Base-by-base conservation (phyloP, 1,140 invertebrate species). In the Camponotus vicinus region DNA sequence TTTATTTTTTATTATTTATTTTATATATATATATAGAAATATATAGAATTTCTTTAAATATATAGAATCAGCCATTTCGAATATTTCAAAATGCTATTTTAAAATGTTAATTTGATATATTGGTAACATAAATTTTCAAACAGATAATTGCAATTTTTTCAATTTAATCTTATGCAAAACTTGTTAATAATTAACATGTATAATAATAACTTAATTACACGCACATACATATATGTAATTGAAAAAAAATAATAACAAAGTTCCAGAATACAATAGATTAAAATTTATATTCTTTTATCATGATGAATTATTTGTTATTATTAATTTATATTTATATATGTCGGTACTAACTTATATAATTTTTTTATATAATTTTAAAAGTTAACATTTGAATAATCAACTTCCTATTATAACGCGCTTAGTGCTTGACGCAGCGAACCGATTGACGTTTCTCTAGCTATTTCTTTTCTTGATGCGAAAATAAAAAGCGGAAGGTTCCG, bases 401-500 rank as follows among this genome's bases (percentile, higher is more conserved):
- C 52, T 52, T 52, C 4, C 21, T 11, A 49, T 57, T 70, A 15
- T 37, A 80, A 42, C 45, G 61, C 45, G 45, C 34, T 45, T 52
- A 21, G 7, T 45, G 27, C 8, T 67, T 52, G 15, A 55, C 40
- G 67, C 64, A 82, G 71, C 49, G 34, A 71, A 57, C 55, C 67
- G 78, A 71, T 73, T 66, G 79, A 64, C 67, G 52, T 61, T 75
- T 83, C 69, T 75, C 55, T 55, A 37, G 67, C 21, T 52, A 57
- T 67, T 45, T 75, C 49, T 73, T 83, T 27, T 73, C 4, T 34
- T 7, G 8, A 61, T 27, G 55, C 40, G 55, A 75, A 73, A 83
- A 61, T 83, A 75, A 73, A 49, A 75, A n/a, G 32, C 79, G 18
- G 49, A 71, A 71, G 57, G 40, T 75, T 83, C 69, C 69, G 69